A percentile compares a stretch with the other conserved stretches of the same genome.
phyloP scores from a whole-genome alignment of 1,140 invertebrate species.

The Caenorhabditis inopinata region DNA sequence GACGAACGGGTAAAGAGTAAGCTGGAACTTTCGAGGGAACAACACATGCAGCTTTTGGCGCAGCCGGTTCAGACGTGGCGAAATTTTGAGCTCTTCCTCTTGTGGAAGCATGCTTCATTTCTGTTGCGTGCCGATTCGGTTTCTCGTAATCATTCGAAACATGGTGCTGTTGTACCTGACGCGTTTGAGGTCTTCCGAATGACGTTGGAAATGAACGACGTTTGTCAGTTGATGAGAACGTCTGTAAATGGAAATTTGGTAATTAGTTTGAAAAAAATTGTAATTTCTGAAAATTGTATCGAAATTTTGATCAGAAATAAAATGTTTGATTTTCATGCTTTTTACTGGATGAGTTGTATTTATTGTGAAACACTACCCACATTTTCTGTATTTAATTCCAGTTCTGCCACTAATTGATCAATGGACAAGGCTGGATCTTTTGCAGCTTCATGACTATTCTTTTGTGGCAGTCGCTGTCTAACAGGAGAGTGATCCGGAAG shows the following conservation, averaged over 20 bases:
- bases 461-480: constrained; percentile 6
- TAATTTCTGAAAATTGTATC: neutral
- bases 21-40: neutral
- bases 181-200: neutral
- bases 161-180: constrained; percentile 1
- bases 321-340: too few species aligned
- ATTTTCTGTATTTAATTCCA: constrained; percentile 62
- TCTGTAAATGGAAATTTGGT: too few species aligned
- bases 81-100: constrained; percentile 31
- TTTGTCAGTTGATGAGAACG: constrained; percentile 47
- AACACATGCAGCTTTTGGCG: neutral
- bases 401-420: constrained; percentile 60
- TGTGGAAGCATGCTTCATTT: neutral
- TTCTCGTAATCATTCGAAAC: constrained; percentile 11
- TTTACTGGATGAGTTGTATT: too few species aligned
- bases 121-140: neutral
- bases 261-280: too few species aligned
- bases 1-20: constrained; percentile 3
- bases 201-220: constrained; percentile 59
- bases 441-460: constrained; percentile 21
- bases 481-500: constrained; percentile 52
- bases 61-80: neutral
- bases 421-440: constrained; percentile 58
- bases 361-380: too few species aligned
- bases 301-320: neutral